These are phyloP conservation scores for Plestiodon gilberti DNA, from an alignment of 2,113 vertebrate species.

Conservation along the genomic window DNA sequence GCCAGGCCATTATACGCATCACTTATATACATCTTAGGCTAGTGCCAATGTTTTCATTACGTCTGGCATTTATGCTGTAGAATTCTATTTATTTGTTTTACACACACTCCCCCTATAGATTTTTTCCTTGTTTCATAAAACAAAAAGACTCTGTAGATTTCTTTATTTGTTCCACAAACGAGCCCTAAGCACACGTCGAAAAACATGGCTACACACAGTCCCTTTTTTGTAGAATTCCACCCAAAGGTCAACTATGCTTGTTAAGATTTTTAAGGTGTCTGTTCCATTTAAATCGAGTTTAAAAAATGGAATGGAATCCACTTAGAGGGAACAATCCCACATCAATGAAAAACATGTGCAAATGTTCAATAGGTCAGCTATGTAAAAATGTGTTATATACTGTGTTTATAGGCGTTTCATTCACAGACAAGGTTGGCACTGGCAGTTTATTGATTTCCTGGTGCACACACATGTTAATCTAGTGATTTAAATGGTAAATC, in stretches of 20 bases:
- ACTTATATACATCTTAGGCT: slow-evolving; percentile 17
- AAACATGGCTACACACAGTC: slow-evolving; percentile 49
- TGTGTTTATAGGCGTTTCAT: slow-evolving; percentile 69
- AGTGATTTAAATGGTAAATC: slow-evolving; percentile 10
- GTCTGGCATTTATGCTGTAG: slow-evolving; percentile 40
- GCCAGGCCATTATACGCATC: slow-evolving; percentile 43
- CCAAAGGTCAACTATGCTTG: slow-evolving; percentile 66
- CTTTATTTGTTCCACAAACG: slow-evolving; percentile 11
- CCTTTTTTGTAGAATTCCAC: slow-evolving; percentile 55
- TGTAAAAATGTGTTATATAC: slow-evolving; percentile 70
- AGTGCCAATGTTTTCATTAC: slow-evolving; percentile 29
- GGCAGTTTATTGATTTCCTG: slow-evolving; percentile 63
- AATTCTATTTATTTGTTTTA: slow-evolving; percentile 38
- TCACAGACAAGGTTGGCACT: slow-evolving; percentile 58
- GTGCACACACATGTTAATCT: slow-evolving; percentile 40
- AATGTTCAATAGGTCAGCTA: slow-evolving; percentile 70
- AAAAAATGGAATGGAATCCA: slow-evolving; percentile 58
- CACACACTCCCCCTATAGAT: slow-evolving; percentile 23
- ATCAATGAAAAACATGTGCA: slow-evolving; percentile 76
- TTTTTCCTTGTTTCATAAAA: slow-evolving; percentile 21
- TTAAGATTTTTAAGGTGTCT: slow-evolving; percentile 75
- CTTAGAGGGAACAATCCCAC: slow-evolving; percentile 66
- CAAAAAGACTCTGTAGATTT: slow-evolving; percentile 35
- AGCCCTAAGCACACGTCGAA: slow-evolving; percentile 39
- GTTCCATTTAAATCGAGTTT: slow-evolving; percentile 73